A percentile compares a stretch with the other conserved stretches of the same genome.
Evolutionary conservation across 2,888 invertebrate species (phyloP).

Genomic region (Rhorus exstirpatorius): DNA sequence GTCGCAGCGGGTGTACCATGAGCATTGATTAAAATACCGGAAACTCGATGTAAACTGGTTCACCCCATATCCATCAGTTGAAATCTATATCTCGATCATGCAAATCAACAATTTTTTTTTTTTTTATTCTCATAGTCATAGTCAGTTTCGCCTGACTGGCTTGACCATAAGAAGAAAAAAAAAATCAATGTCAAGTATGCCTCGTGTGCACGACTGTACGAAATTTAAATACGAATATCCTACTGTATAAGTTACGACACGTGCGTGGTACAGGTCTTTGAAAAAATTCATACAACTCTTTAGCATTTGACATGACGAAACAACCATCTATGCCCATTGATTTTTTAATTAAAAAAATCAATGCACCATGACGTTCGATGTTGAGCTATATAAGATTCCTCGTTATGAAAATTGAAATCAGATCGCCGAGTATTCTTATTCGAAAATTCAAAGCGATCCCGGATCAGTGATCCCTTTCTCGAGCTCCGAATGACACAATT

Average conservation of each 20-base stretch:
- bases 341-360: slow-evolving; percentile 2
- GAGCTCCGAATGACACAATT: slow-evolving; percentile 10
- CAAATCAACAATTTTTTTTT: slow-evolving; percentile 34
- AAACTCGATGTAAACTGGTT: slow-evolving; percentile 54
- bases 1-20: slow-evolving; percentile 2
- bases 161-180: not conserved
- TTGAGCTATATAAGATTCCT: no score
- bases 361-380: not conserved
- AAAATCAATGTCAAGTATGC: not conserved
- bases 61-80: slow-evolving; percentile 26
- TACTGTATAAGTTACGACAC: slow-evolving; percentile 9
- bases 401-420: slow-evolving; percentile 7
- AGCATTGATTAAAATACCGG: slow-evolving; percentile 48
- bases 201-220: not conserved
- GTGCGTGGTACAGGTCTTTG: not conserved
- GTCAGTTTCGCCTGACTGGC: not conserved
- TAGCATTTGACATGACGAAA: not conserved
- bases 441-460: not conserved
- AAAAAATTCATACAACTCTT: not conserved
- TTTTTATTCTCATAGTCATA: not conserved
- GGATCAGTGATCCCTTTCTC: not conserved
- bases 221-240: not conserved
- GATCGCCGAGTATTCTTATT: not conserved
- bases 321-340: not conserved
- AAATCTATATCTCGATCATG: slow-evolving; percentile 42